Evolutionary conservation across 2,888 invertebrate species (phyloP).

Genomic region (Philhelius pedissequus): DNA sequence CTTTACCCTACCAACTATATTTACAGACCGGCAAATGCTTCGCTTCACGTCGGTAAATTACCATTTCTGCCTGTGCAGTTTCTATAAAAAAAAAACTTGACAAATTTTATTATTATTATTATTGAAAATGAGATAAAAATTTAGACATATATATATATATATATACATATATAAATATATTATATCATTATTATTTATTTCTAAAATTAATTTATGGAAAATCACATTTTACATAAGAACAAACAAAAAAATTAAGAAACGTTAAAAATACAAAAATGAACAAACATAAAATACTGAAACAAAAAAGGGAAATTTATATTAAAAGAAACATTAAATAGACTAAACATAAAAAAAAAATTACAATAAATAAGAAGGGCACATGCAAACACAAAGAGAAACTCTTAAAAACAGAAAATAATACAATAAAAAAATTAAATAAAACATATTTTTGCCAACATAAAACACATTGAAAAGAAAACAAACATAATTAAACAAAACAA

Average conservation of each 20-base stretch:
- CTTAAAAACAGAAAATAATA: constrained; percentile 32
- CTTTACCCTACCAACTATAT: constrained; percentile 70
- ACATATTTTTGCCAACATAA: constrained; percentile 62
- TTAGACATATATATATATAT: constrained; percentile 69
- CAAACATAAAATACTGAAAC: constrained; percentile 42
- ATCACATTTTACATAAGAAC: constrained; percentile 26
- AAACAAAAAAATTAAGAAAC: constrained; percentile 24
- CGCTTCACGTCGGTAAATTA: constrained; percentile 77
- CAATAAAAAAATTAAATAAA: constrained; percentile 18
- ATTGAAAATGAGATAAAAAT: constrained; percentile 66
- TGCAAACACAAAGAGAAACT: constrained; percentile 57
- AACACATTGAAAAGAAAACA: constrained; percentile 43
- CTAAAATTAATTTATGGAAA: constrained; percentile 60
- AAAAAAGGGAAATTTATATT: constrained; percentile 49
- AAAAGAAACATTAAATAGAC: constrained; percentile 35
- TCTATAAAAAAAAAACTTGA: constrained; percentile 71
- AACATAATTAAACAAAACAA: constrained; percentile 30
- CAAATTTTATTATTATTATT: constrained; percentile 72
- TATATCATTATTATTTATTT: constrained; percentile 64
- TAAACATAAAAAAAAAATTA: constrained; percentile 45
- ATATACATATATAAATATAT: constrained; percentile 69
- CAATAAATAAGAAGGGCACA: constrained; percentile 58
- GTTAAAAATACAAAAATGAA: constrained; percentile 27
- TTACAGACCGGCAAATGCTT: constrained; percentile 77
- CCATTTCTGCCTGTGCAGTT: constrained; percentile 78